A percentile compares a stretch with the other conserved stretches of the same genome.
Conservation (phyloP, 2,888 invertebrate genomes). For the Cryptops parisi region DNA sequence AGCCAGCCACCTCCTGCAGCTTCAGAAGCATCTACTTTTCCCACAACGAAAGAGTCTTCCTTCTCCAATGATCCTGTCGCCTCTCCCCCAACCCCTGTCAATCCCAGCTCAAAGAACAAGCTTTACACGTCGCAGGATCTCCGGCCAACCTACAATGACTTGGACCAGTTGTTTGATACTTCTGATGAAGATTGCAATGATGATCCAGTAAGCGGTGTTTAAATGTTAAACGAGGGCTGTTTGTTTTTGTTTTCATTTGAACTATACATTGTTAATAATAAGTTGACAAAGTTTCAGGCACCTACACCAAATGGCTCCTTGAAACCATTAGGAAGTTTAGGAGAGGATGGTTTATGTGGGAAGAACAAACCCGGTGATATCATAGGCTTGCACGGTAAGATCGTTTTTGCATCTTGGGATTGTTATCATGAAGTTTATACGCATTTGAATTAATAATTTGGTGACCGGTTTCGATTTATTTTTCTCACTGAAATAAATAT, state of each 20-base stretch:
- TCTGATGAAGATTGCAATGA: conserved; percentile 79
- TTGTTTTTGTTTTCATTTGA: conserved; percentile 3
- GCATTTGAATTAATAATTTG: too few relatives aligned
- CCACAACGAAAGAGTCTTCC: conserved; percentile 8
- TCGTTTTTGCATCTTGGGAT: too few relatives aligned
- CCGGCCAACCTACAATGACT: conserved; percentile 72
- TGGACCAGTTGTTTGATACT: conserved; percentile 89
- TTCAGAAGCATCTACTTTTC: conserved; percentile 5
- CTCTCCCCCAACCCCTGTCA: conserved; percentile 17
- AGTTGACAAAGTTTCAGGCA: conserved; percentile 52
- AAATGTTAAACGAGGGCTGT: too few relatives aligned
- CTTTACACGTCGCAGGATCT: conserved; percentile 49
- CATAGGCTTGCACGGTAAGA: conserved; percentile 16
- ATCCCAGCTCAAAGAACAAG: conserved; percentile 17
- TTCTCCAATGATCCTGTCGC: conserved; percentile 9
- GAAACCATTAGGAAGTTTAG: conserved; percentile 41
- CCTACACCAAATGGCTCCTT: conserved; percentile 85
- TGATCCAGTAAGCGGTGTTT: conserved; percentile 69
- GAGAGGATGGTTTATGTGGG: conserved; percentile 16
- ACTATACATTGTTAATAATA: too few relatives aligned
- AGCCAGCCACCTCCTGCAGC: conserved; percentile 3
- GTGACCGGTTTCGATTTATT: too few relatives aligned
- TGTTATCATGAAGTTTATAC: too few relatives aligned
- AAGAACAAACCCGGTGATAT: conserved; percentile 18
- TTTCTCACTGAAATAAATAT: too few relatives aligned